Conservation (phyloP, 2,797 vertebrate genomes). For the Alcedo atthis region DNA sequence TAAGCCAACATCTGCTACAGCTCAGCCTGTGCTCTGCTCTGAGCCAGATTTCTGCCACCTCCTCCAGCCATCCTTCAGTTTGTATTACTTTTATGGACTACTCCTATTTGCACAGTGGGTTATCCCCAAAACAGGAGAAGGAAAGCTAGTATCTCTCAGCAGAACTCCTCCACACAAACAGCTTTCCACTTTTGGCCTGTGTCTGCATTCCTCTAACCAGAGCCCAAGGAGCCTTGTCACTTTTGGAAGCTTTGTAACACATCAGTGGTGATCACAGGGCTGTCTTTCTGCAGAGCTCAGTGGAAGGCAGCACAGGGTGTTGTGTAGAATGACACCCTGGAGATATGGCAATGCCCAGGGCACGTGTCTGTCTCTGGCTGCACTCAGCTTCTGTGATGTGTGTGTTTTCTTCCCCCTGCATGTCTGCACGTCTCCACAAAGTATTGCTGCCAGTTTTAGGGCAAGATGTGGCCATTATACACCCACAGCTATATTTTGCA, state of each 20-base stretch:
- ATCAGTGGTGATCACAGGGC: neutral
- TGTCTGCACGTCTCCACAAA: neutral
- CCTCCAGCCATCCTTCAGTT: neutral
- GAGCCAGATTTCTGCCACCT: neutral
- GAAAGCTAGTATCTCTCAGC: neutral
- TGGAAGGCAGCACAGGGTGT: neutral
- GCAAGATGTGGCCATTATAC: neutral
- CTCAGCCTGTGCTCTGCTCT: neutral
- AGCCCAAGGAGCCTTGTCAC: neutral
- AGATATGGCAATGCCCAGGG: neutral
- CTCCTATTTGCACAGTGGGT: neutral
- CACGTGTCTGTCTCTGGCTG: fast-evolving
- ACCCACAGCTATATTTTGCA: neutral
- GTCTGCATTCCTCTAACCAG: neutral
- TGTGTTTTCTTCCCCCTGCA: neutral
- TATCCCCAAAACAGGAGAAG: neutral
- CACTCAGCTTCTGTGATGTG: neutral
- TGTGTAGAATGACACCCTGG: neutral
- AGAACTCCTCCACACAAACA: neutral
- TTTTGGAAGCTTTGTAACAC: neutral
- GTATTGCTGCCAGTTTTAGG: neutral
- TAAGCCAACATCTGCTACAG: neutral
- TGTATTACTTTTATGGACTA: neutral
- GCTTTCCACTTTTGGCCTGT: neutral
- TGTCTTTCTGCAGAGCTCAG: neutral